phyloP scores from a whole-genome alignment of 2,888 invertebrate genomes.

The Elysia crispata region DNA sequence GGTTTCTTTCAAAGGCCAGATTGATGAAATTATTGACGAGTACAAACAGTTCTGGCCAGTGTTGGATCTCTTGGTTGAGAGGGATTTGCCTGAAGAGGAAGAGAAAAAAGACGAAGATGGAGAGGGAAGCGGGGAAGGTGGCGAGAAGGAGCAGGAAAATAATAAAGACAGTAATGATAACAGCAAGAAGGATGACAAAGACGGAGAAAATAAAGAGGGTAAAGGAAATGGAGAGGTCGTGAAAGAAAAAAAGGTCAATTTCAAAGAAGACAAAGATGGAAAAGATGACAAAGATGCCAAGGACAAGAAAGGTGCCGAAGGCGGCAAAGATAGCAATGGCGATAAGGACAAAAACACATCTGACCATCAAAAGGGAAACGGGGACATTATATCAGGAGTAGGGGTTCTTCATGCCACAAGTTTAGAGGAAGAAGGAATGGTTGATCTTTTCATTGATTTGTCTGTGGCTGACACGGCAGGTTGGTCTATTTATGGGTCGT shows the following conservation, averaged over 20 bases:
- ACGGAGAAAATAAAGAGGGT: conserved; percentile 31
- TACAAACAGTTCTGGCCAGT: conserved; percentile 75
- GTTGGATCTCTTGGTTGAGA: conserved; percentile 66
- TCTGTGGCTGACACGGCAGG: conserved; percentile 59
- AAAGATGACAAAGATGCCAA: conserved; percentile 50
- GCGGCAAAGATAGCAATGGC: conserved; percentile 52
- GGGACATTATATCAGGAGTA: not conserved
- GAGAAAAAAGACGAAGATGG: conserved; percentile 51
- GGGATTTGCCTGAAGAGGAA: conserved; percentile 60
- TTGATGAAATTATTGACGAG: conserved; percentile 71
- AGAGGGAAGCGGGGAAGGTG: conserved; percentile 23
- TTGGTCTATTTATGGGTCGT: conserved; percentile 61
- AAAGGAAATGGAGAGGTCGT: conserved; percentile 2
- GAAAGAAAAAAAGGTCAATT: conserved; percentile 29
- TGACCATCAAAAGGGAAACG: conserved; percentile 44
- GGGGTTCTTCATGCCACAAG: conserved; percentile 56
- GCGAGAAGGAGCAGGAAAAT: conserved; percentile 40
- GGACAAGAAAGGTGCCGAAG: conserved; percentile 52
- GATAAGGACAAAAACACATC: conserved; percentile 53
- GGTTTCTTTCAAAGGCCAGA: conserved; percentile 73
- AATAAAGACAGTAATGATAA: conserved; percentile 44
- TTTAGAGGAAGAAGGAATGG: conserved; percentile 59
- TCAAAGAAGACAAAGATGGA: conserved; percentile 30
- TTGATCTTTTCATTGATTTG: conserved; percentile 68
- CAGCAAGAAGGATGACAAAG: conserved; percentile 1